Evolutionary conservation across 1,140 invertebrate genomes (phyloP), one percentile per base, ranked within the genome.

Genomic region (Aradophagus sp.): DNA sequence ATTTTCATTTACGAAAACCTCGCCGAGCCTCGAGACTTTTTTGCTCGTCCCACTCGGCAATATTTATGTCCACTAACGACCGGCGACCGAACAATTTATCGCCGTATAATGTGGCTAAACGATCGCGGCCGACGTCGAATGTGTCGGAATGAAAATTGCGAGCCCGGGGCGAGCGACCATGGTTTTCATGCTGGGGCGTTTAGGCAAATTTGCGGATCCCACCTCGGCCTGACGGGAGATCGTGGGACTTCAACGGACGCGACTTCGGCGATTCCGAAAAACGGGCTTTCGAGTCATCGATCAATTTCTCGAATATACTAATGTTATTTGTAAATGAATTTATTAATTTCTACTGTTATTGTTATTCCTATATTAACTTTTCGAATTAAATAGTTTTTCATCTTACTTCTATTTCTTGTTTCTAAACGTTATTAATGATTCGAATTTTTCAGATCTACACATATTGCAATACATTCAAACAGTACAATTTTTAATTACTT

Each of bases 11-110:
- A 48, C 35, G 23, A 66, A 72, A 72, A 65, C 5, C 53, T 17
- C 2, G 14, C 36, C n/a, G n/a, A n/a, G 19, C 10, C 26, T 17
- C 16, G 20, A 23, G 29, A 39, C 48, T 52, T 52, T 67, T 58
- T 59, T n/a, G n/a, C n/a, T n/a, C n/a, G n/a, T n/a, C 31, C 11
- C 27, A 4, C 39, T 31, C 10, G n/a, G 1, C 14, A 52, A 45
- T 62, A 62, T 74, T 70, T 70, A 56, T 56, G 61, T 14, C n/a
- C 13, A 32, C 44, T 47, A 63, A 58, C 45, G 45, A 67, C 29
- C 47, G 34, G 27, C 47, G 50, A 36, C 15, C 59, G 53, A 8
- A 32, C 52, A 56, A 76, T 76, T 76, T 76, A 76, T 76, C 17
- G 74, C 17, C 16, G 45, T 16, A 47, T 65, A 71, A 73, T 71